Base-by-base conservation (phyloP, 1,140 invertebrate genomes). In the Stenopsyche tienmushanensis region DNA sequence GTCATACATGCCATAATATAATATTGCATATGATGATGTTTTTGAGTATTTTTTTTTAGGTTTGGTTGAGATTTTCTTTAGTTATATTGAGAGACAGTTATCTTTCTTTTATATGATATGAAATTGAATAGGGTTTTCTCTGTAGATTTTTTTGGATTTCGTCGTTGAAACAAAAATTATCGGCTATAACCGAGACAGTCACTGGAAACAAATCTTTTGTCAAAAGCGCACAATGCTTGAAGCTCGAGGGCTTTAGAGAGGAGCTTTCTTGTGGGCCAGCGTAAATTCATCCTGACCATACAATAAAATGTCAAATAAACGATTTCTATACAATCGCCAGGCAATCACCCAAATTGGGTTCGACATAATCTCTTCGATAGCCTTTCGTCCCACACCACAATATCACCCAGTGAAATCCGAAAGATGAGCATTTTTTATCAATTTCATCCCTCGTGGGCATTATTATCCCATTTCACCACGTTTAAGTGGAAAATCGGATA, bases 401-500 rank as follows among this genome's bases (percentile, higher is more conserved):
- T n/a, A n/a, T n/a, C n/a, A n/a, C n/a, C n/a, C n/a, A n/a, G n/a
- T 7, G 44, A 20, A 47, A 47, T 47, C 13, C 34, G 13, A 23
- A 58, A 58, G 55, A 58, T 23, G 55, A 58, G 55, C 29, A 41
- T 54, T 64, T 63, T 64, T 55, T 26, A 58, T 57, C 63, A 65
- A 58, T 65, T 65, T 47, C 17, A 26, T 34, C 42, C 20, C 53
- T 24, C 26, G 53, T 23, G 53, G 53, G 21, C 53, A 65, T 65
- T 65, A 65, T 65, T 65, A 65, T 65, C 63, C 54, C 24, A 29
- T 57, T 65, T 65, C 26, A 45, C 17, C 26, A 58, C 26, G 44
- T 47, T 39, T 54, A 65, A 65, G 54, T 55, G 54, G 63, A 65
- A 65, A 65, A 65, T 65, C 54, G 39, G 54, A 57, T 55, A 49